Evolutionary conservation across 2,888 invertebrate species (phyloP), one percentile per base, ranked within the genome.

Genomic region (Amblyteles armatorius): DNA sequence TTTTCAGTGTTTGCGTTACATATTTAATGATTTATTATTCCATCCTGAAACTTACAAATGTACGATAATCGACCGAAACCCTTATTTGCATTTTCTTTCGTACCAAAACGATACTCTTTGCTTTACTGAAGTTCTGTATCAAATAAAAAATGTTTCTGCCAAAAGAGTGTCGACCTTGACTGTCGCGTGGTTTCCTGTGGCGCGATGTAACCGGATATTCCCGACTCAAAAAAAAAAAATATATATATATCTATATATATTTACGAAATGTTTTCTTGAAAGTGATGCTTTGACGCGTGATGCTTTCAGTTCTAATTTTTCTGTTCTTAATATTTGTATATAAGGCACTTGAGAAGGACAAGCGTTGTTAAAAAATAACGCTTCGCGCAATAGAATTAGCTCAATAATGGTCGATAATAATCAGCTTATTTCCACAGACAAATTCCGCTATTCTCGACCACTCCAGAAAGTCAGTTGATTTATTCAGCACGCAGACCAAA

Each of bases 331-430:
- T 67, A 16, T 77, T 55, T 50, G 0, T 50, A 52, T 26, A n/a
- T 36, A 67, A 67, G 77, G 77, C 77, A 77, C 77, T 67, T 33
- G 36, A 50, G 26, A 52, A 22, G 48, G 63, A 63, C 63, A 55
- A 55, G 52, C 52, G 16, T 63, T 63, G n/a, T n/a, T 5, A 16
- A 33, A 16, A 33, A 63, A 60, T 11, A 63, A 63, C 29, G 11
- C 6, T 63, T 63, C 26, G 13, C 22, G 7, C 13, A 57, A 40
- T 36, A n/a, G 33, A 29, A 52, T 71, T 7, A 33, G 19, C 3
- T 36, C 36, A 33, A 22, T 40, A 48, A 73, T 26, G 11, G 16
- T 60, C 26, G 26, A 26, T 26, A 26, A 26, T 26, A 19, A n/a
- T 29, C 16, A n/a, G 11, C 1, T 11, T 11, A 57, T 57, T 57